A percentile compares a stretch with the other conserved stretches of the same genome.
phyloP scores from a whole-genome alignment of 2,888 invertebrate genomes.

The Drosophila heteroneura region DNA sequence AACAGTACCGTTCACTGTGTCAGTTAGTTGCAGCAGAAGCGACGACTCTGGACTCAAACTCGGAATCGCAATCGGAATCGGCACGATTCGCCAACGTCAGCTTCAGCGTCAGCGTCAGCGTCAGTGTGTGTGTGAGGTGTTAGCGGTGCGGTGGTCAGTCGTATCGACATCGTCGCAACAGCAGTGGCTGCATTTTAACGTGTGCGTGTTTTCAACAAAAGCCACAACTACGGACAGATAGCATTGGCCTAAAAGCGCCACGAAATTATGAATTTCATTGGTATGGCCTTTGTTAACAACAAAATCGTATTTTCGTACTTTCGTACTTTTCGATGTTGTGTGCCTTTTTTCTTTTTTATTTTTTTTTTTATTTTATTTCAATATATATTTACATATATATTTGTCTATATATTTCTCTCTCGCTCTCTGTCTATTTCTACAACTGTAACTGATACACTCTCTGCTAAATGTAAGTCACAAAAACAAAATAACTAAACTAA shows the following conservation, averaged over 20 bases:
- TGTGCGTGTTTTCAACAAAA: conserved; percentile 31
- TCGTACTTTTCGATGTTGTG: conserved; percentile 24
- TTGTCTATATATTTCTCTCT: conserved; percentile 23
- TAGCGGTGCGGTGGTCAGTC: conserved; percentile 52
- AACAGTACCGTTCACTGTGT: conserved; percentile 52
- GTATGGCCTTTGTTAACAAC: conserved; percentile 73
- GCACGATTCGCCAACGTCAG: conserved; percentile 2
- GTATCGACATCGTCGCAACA: conserved; percentile 53
- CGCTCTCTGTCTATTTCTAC: conserved; percentile 36
- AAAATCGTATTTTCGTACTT: conserved; percentile 2
- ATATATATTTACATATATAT: conserved; percentile 33
- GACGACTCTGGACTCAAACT: conserved; percentile 10
- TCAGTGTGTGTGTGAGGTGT: conserved; percentile 53
- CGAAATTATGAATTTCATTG: conserved; percentile 86
- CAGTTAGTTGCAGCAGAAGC: conserved; percentile 62
- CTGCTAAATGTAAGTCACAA: conserved; percentile 66
- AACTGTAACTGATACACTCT: conserved; percentile 52
- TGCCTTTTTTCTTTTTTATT: conserved; percentile 16
- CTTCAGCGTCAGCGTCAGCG: neutral
- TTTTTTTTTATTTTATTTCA: conserved; percentile 22
- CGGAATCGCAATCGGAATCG: conserved; percentile 5
- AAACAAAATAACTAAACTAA: conserved; percentile 21
- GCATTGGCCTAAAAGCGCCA: conserved; percentile 85
- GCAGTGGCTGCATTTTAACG: conserved; percentile 43
- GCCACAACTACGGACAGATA: conserved; percentile 83